Conservation (phyloP, 2,797 vertebrate species). For the Pantherophis vulpinus region DNA sequence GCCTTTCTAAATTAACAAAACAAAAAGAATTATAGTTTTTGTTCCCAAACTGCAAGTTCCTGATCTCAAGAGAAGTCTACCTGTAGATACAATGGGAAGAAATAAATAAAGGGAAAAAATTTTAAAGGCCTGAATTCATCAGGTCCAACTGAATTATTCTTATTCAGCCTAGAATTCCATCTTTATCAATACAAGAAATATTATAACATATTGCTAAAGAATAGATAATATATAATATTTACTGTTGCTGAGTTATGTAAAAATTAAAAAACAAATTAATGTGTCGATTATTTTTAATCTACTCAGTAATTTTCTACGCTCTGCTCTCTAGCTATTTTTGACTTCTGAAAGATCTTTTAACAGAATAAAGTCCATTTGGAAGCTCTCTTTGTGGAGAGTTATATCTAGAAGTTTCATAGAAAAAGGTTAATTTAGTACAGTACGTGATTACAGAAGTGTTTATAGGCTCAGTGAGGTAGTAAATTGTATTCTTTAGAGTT, state of each 20-base stretch:
- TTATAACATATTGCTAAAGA: not conserved
- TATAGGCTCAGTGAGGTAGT: conserved; percentile 19
- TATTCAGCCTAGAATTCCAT: conserved; percentile 30
- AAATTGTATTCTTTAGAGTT: conserved; percentile 40
- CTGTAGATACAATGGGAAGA: not conserved
- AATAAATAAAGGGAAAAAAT: not conserved
- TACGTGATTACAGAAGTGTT: conserved; percentile 19
- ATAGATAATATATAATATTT: conserved; percentile 34
- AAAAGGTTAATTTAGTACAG: conserved; percentile 47
- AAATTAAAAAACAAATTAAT: conserved; percentile 38
- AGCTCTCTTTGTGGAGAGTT: conserved; percentile 31
- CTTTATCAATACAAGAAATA: conserved; percentile 20
- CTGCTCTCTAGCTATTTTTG: conserved; percentile 9
- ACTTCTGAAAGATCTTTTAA: conserved; percentile 38
- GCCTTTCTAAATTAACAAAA: not conserved
- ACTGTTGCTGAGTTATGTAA: conserved; percentile 31
- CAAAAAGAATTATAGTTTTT: not conserved
- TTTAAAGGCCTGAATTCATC: not conserved
- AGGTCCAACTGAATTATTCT: not conserved
- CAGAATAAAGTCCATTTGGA: conserved; percentile 58
- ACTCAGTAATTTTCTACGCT: not conserved
- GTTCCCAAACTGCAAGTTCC: not conserved
- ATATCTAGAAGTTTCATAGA: conserved; percentile 25
- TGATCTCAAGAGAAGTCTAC: not conserved
- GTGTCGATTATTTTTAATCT: conserved; percentile 17